These are phyloP conservation scores for Cylas formicarius DNA, from an alignment of 1,140 invertebrate genomes.

Conservation along the genomic window DNA sequence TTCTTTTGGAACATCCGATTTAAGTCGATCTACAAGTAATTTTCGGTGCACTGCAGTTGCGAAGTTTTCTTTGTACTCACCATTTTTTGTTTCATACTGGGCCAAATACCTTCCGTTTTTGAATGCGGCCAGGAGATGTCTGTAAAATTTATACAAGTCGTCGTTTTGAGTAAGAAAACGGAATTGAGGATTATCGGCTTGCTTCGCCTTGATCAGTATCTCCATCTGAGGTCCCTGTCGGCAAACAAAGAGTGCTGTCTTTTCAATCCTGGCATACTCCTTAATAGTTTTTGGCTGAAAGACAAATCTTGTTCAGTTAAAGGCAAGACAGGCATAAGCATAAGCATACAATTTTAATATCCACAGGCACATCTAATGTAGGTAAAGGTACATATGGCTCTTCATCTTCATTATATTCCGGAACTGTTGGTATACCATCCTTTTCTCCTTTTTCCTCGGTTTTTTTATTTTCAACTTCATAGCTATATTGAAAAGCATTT, in stretches of 20 bases:
- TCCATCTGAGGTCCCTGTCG: conserved; percentile 95
- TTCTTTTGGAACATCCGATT: conserved; percentile 12
- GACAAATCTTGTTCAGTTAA: not conserved
- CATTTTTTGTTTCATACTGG: conserved; percentile 25
- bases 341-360: conserved; percentile 60
- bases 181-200: conserved; percentile 89
- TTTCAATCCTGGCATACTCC: conserved; percentile 90
- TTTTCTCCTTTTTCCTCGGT: conserved; percentile 13
- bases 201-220: conserved; percentile 95
- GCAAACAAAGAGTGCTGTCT: conserved; percentile 91
- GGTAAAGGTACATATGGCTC: conserved; percentile 62
- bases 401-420: conserved; percentile 55
- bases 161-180: conserved; percentile 85
- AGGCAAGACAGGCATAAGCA: not conserved
- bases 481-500: conserved; percentile 56
- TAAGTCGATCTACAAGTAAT: no score
- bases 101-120: conserved; percentile 67
- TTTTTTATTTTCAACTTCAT: no score
- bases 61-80: no score
- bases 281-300: conserved; percentile 86
- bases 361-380: conserved; percentile 63
- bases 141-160: conserved; percentile 83
- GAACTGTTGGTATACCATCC: conserved; percentile 28
- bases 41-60: no score
- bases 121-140: conserved; percentile 71